phyloP scores from a whole-genome alignment of 2,888 invertebrate genomes.

The Atherix ibis region DNA sequence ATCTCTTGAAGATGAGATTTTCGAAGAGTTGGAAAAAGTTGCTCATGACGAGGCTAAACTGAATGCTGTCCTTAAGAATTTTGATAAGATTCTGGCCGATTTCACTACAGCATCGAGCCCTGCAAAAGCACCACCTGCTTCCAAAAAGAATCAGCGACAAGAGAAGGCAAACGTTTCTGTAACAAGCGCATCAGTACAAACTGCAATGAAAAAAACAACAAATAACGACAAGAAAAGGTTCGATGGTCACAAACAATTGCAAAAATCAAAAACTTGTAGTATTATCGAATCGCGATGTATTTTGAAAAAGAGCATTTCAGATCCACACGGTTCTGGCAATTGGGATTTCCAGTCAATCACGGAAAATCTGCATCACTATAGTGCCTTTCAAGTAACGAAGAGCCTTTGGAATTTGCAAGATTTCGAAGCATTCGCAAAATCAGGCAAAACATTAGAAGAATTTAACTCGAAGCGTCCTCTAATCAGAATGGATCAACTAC shows the following conservation, averaged over 20 bases:
- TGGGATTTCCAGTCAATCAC: slow-evolving; percentile 6
- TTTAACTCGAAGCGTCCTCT: slow-evolving; percentile 34
- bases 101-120: slow-evolving; percentile 18
- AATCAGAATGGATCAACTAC: slow-evolving; percentile 17
- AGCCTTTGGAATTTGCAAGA: slow-evolving; percentile 43
- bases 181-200: background rate
- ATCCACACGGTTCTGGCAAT: slow-evolving; percentile 25
- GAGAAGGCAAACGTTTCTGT: background rate
- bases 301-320: slow-evolving; percentile 37
- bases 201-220: background rate
- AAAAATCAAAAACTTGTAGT: slow-evolving; percentile 55
- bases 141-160: background rate
- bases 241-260: slow-evolving; percentile 25
- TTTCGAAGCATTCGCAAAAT: slow-evolving; percentile 39
- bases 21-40: slow-evolving; percentile 31
- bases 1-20: slow-evolving; percentile 31
- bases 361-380: slow-evolving; percentile 5
- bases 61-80: slow-evolving; percentile 36
- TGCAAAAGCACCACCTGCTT: slow-evolving; percentile 1
- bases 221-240: background rate
- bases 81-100: slow-evolving; percentile 38
- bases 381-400: slow-evolving; percentile 36
- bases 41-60: slow-evolving; percentile 34
- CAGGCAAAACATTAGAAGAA: slow-evolving; percentile 23
- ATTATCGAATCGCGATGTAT: slow-evolving; percentile 54